phyloP scores from a whole-genome alignment of 2,888 invertebrate species.

The Gerris lacustris region DNA sequence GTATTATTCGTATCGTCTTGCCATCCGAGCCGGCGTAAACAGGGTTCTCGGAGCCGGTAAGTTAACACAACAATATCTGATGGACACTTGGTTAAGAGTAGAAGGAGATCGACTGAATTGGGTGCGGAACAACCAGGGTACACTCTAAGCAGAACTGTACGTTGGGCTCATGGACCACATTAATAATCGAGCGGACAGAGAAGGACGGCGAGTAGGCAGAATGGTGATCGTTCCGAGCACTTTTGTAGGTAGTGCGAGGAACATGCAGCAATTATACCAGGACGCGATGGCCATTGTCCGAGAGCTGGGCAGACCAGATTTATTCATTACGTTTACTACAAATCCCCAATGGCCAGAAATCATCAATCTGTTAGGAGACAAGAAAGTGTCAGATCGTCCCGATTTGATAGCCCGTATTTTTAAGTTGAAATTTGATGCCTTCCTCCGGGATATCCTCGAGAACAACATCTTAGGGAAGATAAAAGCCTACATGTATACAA shows the following conservation, averaged over 20 bases:
- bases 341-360: neutral
- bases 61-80: neutral
- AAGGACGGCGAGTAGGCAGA: neutral
- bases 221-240: neutral
- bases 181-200: neutral
- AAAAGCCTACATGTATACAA: neutral
- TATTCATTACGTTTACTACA: neutral
- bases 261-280: conserved; percentile 4
- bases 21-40: neutral
- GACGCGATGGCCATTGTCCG: conserved; percentile 4
- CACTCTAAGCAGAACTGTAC: neutral
- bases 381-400: neutral
- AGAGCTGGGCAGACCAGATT: neutral
- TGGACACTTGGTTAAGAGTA: neutral
- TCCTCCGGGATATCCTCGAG: neutral
- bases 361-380: neutral
- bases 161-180: neutral
- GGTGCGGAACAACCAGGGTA: neutral
- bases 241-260: neutral
- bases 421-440: neutral
- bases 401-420: conserved; percentile 2
- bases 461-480: neutral
- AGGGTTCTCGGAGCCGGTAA: neutral
- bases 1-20: neutral
- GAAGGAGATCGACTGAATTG: neutral